Evolutionary conservation across 2,888 invertebrate genomes (phyloP).

Genomic region (Amphimallon solstitiale): DNA sequence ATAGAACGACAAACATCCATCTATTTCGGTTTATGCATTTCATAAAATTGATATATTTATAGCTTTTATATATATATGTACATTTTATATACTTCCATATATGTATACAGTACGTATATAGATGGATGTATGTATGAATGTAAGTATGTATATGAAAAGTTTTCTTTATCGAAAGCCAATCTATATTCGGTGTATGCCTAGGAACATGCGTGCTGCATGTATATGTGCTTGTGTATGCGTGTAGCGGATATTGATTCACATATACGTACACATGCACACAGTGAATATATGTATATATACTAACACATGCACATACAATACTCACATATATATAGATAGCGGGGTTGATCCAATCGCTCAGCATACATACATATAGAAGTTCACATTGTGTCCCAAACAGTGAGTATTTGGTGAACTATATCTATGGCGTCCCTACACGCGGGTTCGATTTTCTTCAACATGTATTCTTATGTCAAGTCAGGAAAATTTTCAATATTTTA

Average conservation of each 20-base stretch:
- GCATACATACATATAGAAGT: slow-evolving; percentile 40
- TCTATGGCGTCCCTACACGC: slow-evolving; percentile 47
- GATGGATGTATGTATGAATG: slow-evolving; percentile 42
- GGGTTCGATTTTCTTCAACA: slow-evolving; percentile 46
- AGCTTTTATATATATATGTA: slow-evolving; percentile 9
- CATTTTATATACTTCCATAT: slow-evolving; percentile 36
- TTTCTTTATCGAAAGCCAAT: slow-evolving; percentile 51
- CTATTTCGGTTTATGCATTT: slow-evolving; percentile 32
- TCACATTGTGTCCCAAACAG: slow-evolving; percentile 44
- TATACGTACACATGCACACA: slow-evolving; percentile 47
- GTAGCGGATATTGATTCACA: slow-evolving; percentile 55
- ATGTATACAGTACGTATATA: slow-evolving; percentile 42
- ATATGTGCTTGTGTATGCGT: slow-evolving; percentile 50
- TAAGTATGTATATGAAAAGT: slow-evolving; percentile 38
- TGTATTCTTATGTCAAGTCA: slow-evolving; percentile 42
- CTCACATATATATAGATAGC: slow-evolving; percentile 44
- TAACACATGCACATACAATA: slow-evolving; percentile 8
- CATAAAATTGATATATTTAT: slow-evolving; percentile 37
- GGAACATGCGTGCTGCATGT: slow-evolving; percentile 55
- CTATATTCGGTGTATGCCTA: slow-evolving; percentile 47
- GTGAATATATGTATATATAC: slow-evolving; percentile 29
- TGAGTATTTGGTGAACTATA: slow-evolving; percentile 45
- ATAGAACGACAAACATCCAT: slow-evolving; percentile 29
- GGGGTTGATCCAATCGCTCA: slow-evolving; percentile 53
- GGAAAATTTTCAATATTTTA: slow-evolving; percentile 40